These are phyloP conservation scores for Sitta europaea DNA, from an alignment of 2,113 vertebrate genomes.

Conservation along the genomic window DNA sequence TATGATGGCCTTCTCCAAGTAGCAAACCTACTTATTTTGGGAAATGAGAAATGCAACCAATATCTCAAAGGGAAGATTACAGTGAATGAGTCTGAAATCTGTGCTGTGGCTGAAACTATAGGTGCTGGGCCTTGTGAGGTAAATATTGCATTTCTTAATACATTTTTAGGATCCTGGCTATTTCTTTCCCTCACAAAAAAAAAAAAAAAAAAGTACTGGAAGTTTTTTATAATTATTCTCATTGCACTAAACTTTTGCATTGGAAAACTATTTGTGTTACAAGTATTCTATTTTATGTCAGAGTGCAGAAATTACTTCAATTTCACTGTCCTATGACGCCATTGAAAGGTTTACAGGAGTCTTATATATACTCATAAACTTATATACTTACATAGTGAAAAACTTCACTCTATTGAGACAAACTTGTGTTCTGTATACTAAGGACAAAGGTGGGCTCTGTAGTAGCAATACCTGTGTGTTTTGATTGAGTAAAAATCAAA, in stretches of 20 bases:
- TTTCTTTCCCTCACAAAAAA: neutral
- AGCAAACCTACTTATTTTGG: slow-evolving; percentile 85
- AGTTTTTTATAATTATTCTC: neutral
- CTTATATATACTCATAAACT: neutral
- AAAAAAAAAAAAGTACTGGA: neutral
- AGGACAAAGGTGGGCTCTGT: neutral
- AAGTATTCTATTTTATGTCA: neutral
- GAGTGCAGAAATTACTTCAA: neutral
- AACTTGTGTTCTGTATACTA: neutral
- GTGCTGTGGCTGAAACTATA: slow-evolving; percentile 86
- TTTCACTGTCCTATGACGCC: fast-evolving
- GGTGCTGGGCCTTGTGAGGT: slow-evolving; percentile 94
- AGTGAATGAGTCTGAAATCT: slow-evolving; percentile 89
- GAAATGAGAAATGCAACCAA: slow-evolving; percentile 85
- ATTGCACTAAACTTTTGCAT: neutral
- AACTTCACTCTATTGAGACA: neutral
- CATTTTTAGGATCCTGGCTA: neutral
- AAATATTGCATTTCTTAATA: slow-evolving; percentile 15
- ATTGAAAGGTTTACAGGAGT: neutral
- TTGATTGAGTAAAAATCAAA: neutral
- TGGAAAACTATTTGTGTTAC: neutral
- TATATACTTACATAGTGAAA: too few relatives aligned
- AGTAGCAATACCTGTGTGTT: neutral
- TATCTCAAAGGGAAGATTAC: slow-evolving; percentile 87
- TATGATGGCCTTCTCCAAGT: slow-evolving; percentile 85